A percentile compares a stretch with the other conserved stretches of the same genome.
phyloP scores from a whole-genome alignment of 2,113 vertebrate species.

The Hydrolagus affinis region DNA sequence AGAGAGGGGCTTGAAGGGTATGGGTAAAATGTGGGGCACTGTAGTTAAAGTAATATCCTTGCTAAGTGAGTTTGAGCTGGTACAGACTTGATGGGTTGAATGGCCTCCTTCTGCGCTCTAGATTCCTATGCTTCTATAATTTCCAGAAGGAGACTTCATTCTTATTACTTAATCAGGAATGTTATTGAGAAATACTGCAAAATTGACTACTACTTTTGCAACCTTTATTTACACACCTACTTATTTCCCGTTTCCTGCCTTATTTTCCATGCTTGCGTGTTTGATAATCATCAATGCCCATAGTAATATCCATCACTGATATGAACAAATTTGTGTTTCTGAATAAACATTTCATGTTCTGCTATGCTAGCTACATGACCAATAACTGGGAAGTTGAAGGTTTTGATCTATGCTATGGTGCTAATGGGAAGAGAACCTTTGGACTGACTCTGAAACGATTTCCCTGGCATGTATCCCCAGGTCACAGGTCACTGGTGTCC shows the following conservation, averaged over 20 bases:
- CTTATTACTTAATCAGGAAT: no score
- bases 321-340: no score
- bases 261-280: neutral
- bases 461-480: slow-evolving; percentile 38
- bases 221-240: neutral
- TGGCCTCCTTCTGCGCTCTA: no score
- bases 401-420: slow-evolving; percentile 42
- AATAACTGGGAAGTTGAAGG: neutral
- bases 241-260: neutral
- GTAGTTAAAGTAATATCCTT: no score
- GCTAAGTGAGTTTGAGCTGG: no score
- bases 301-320: neutral
- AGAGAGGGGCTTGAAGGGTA: no score
- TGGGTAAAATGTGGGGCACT: no score
- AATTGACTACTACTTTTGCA: neutral
- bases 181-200: neutral
- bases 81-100: no score
- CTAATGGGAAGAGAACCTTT: slow-evolving; percentile 35
- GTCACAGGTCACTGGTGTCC: slow-evolving; percentile 41
- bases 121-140: no score
- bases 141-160: no score
- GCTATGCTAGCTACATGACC: no score
- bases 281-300: neutral
- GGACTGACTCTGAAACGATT: slow-evolving; percentile 45
- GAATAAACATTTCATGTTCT: neutral